A percentile compares a stretch with the other conserved stretches of the same genome.
phyloP scores from a whole-genome alignment of 2,888 invertebrate genomes.

The Laothoe populi region DNA sequence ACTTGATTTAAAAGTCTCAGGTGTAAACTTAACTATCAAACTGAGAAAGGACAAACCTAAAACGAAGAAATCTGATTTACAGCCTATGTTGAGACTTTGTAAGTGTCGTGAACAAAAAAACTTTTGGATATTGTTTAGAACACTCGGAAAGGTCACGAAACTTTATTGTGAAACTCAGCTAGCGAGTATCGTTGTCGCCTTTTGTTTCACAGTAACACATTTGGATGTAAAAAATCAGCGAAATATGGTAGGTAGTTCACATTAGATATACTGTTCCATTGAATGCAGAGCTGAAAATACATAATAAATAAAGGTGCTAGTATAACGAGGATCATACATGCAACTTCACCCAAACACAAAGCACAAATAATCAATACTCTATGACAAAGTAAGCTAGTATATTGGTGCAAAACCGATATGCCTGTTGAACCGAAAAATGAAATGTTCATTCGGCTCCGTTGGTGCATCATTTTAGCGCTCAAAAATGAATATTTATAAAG shows the following conservation, averaged over 20 bases:
- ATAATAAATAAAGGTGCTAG: neutral
- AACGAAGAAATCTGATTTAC: slow-evolving; percentile 35
- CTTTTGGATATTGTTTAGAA: slow-evolving; percentile 25
- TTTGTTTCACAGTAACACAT: neutral
- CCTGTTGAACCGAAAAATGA: neutral
- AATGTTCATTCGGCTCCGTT: neutral
- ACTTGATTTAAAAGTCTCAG: neutral
- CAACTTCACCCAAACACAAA: neutral
- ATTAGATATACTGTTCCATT: too few relatives aligned
- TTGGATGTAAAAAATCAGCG: neutral
- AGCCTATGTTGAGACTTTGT: too few relatives aligned
- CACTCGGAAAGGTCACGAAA: slow-evolving; percentile 35
- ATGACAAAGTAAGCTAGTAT: neutral
- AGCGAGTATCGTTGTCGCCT: neutral
- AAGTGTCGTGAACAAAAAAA: slow-evolving; percentile 33
- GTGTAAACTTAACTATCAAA: neutral
- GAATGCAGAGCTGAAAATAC: too few relatives aligned
- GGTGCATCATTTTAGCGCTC: neutral
- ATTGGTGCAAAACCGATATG: neutral
- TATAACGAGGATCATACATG: neutral
- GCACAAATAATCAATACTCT: neutral
- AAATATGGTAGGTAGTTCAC: neutral
- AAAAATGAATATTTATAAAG: neutral
- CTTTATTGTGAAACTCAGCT: slow-evolving; percentile 25
- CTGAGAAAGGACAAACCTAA: slow-evolving; percentile 38